A percentile compares a stretch with the other conserved stretches of the same genome.
Evolutionary conservation across 2,113 vertebrate species (phyloP).

Genomic region (Colistium nudipinnis): DNA sequence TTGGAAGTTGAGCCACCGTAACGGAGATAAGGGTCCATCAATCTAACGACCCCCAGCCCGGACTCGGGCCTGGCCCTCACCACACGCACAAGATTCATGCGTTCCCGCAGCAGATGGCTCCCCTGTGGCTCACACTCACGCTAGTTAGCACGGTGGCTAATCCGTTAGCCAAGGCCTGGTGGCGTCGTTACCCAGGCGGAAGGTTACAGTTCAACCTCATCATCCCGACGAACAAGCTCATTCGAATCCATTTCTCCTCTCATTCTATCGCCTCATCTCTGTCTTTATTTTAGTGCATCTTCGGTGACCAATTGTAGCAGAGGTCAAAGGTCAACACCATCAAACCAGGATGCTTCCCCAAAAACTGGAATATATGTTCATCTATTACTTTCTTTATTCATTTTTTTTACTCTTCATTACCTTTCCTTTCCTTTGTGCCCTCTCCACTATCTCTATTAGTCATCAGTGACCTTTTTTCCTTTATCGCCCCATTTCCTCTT

Average conservation of each 20-base stretch:
- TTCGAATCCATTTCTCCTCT: neutral
- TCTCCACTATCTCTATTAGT: neutral
- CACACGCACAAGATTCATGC: conserved; percentile 29
- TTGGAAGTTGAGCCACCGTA: neutral
- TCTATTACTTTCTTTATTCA: neutral
- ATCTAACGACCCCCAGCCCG: neutral
- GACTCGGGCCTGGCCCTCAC: neutral
- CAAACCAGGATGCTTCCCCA: neutral
- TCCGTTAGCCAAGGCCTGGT: conserved; percentile 19
- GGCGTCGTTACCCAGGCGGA: conserved; percentile 1
- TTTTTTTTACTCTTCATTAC: neutral
- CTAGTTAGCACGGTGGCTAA: conserved; percentile 48
- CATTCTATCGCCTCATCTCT: neutral
- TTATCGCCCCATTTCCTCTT: too few species aligned
- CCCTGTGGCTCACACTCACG: conserved; percentile 21
- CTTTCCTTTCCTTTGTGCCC: neutral
- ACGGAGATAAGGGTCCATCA: conserved; percentile 20
- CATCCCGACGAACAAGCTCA: neutral
- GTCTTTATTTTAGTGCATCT: too few species aligned
- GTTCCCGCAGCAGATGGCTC: conserved; percentile 19
- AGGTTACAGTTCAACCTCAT: conserved; percentile 43
- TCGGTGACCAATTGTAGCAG: neutral
- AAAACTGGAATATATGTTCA: neutral
- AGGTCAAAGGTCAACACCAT: conserved; percentile 15
- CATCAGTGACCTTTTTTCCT: too few species aligned